phyloP scores from a whole-genome alignment of 2,888 invertebrate species.

The Ophraella communa region DNA sequence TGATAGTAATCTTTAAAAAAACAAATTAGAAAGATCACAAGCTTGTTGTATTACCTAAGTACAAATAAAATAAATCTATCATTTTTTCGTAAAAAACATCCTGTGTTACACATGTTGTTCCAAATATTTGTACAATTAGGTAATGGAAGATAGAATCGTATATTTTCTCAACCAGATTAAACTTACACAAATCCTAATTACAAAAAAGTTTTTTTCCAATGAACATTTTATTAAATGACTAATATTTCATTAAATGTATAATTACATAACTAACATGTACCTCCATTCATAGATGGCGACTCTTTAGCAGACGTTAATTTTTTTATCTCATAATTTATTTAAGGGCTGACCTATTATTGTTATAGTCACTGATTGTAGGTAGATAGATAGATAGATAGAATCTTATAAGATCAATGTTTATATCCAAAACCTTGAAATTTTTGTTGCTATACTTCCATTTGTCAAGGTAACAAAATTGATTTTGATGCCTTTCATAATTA shows the following conservation, averaged over 20 bases:
- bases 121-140: conserved; percentile 6
- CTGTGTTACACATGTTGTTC: neutral
- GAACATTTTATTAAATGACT: no score
- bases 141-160: neutral
- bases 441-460: conserved; percentile 7
- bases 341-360: no score
- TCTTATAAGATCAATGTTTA: conserved; percentile 4
- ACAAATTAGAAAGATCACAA: conserved; percentile 2
- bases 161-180: conserved; percentile 4
- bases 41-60: neutral
- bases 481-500: conserved; percentile 9
- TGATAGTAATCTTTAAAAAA: neutral
- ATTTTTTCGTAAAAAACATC: neutral
- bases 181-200: neutral
- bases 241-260: no score
- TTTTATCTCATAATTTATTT: no score
- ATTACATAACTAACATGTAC: no score
- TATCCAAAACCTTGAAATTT: conserved; percentile 7
- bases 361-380: no score
- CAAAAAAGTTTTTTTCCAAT: neutral
- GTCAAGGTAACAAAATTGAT: conserved; percentile 18
- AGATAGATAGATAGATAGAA: no score
- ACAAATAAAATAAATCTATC: conserved; percentile 1
- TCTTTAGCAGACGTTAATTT: no score
- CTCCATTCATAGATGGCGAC: no score